These are phyloP conservation scores for Heliornis fulica DNA, from an alignment of 2,113 vertebrate species.

Conservation along the genomic window DNA sequence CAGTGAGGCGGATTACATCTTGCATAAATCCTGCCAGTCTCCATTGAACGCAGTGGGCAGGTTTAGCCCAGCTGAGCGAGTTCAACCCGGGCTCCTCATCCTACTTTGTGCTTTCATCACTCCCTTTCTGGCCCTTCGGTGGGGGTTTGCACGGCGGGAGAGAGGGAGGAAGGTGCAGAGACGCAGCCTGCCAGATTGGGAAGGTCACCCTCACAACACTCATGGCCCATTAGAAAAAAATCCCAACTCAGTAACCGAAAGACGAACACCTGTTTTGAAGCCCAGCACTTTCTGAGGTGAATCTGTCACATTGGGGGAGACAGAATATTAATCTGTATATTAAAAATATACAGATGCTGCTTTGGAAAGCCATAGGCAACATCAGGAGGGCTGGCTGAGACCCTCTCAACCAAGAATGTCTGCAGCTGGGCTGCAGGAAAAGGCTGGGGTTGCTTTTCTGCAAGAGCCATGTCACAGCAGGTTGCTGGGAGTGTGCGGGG, in stretches of 20 bases:
- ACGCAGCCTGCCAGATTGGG: not conserved
- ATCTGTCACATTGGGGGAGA: fast-evolving
- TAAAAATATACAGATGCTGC: not conserved
- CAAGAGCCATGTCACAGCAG: not conserved
- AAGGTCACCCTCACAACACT: not conserved
- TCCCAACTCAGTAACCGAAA: not conserved
- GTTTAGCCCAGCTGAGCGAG: not conserved
- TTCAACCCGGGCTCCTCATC: not conserved
- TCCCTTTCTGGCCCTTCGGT: not conserved
- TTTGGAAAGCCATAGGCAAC: not conserved
- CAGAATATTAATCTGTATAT: not conserved
- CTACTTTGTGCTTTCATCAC: not conserved
- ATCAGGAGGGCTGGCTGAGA: not conserved
- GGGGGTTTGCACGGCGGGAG: fast-evolving
- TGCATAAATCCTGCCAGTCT: not conserved
- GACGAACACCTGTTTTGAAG: not conserved
- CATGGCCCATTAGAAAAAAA: not conserved
- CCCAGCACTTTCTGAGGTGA: not conserved
- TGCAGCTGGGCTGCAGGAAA: not conserved
- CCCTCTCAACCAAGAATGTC: not conserved
- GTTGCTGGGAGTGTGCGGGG: fast-evolving
- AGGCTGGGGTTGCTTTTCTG: not conserved
- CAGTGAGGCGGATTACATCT: not conserved
- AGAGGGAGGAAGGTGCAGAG: not conserved
- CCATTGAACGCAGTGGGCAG: not conserved